Conservation (phyloP, 2,113 vertebrate species). For the human (Homo sapiens) region DNA sequence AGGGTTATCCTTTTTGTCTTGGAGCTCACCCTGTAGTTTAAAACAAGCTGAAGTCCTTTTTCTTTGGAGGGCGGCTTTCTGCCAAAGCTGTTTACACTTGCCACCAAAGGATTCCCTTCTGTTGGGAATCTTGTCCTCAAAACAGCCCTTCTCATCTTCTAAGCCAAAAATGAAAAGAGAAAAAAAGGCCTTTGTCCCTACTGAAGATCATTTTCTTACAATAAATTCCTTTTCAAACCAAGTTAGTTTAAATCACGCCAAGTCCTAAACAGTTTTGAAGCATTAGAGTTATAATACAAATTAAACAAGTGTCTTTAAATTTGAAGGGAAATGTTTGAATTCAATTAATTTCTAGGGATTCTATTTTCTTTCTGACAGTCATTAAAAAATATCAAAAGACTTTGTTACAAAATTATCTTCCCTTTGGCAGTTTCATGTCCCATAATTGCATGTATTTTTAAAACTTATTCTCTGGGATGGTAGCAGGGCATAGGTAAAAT, state of each 20-base stretch:
- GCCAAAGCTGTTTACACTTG: slow-evolving; percentile 1
- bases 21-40: slow-evolving; percentile 1
- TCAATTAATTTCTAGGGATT: not conserved
- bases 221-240: slow-evolving; percentile 39
- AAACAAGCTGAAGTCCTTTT: not conserved
- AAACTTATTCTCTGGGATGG: not conserved
- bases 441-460: not conserved
- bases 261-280: not conserved
- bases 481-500: not conserved
- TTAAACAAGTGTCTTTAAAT: slow-evolving; percentile 17
- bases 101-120: slow-evolving; percentile 51
- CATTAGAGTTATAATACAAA: not conserved
- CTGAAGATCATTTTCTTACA: slow-evolving; percentile 42
- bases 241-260: slow-evolving; percentile 40
- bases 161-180: not conserved
- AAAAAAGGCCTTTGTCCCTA: not conserved
- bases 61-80: not conserved
- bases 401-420: slow-evolving; percentile 5
- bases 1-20: not conserved
- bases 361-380: not conserved
- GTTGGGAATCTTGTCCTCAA: slow-evolving; percentile 19
- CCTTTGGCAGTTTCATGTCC: not conserved
- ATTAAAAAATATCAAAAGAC: not conserved
- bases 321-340: not conserved
- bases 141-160: slow-evolving; percentile 32